A percentile compares a stretch with the other conserved stretches of the same genome.
Evolutionary conservation across 1,140 invertebrate genomes (phyloP).

Genomic region (Brevipalpus yothersi): DNA sequence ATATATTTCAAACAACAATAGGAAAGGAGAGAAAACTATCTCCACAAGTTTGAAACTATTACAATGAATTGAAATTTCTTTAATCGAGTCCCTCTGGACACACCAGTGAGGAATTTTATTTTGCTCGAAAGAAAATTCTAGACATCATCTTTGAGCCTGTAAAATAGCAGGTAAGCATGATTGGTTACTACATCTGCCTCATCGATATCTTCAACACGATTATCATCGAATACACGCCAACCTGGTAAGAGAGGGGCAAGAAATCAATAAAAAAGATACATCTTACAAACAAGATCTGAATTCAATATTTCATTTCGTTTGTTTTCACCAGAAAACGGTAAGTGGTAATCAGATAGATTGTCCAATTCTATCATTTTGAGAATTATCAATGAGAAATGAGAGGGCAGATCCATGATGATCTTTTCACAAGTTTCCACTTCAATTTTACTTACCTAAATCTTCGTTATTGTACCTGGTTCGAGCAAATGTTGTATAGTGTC

Average conservation of each 20-base stretch:
- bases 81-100: no score
- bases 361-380: background rate
- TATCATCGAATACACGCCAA: constrained; percentile 27
- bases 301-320: background rate
- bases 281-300: background rate
- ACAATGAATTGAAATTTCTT: no score
- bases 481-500: constrained; percentile 28
- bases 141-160: constrained; percentile 16
- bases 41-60: no score
- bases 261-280: background rate
- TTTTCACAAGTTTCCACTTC: background rate
- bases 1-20: no score
- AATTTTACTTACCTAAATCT: background rate
- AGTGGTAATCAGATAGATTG: background rate
- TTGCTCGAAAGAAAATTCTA: no score
- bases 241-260: constrained; percentile 15
- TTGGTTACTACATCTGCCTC: constrained; percentile 21
- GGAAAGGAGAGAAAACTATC: no score
- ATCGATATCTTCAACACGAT: constrained; percentile 17
- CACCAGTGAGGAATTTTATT: no score
- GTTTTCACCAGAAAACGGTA: background rate
- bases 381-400: background rate
- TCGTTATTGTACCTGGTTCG: background rate
- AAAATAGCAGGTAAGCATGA: constrained; percentile 26
- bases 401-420: background rate